These are phyloP conservation scores for Schizopygopsis malacanthus DNA, from an alignment of 2,797 vertebrate genomes.

Conservation along the genomic window DNA sequence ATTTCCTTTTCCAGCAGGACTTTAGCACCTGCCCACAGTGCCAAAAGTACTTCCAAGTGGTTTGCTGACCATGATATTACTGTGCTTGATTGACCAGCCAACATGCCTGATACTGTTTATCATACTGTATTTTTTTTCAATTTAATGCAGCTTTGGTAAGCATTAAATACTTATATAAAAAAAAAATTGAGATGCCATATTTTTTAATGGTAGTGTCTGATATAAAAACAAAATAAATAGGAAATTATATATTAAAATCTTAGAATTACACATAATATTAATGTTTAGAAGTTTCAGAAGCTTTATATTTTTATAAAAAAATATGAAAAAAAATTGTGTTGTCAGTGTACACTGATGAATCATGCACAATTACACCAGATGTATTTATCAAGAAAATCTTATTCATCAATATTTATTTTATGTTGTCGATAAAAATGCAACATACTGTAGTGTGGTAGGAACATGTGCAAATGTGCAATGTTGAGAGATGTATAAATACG, in stretches of 20 bases:
- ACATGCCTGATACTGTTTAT: too few species aligned
- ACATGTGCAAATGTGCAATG: not conserved
- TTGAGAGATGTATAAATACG: not conserved
- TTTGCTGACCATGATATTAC: too few species aligned
- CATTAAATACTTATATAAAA: not conserved
- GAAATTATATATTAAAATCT: not conserved
- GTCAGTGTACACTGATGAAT: not conserved
- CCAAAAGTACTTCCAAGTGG: too few species aligned
- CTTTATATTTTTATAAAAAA: not conserved
- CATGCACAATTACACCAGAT: not conserved
- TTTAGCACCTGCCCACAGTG: too few species aligned
- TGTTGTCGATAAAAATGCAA: not conserved
- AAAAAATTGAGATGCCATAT: not conserved
- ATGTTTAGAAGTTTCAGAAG: not conserved
- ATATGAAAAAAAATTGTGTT: not conserved
- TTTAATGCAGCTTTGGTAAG: not conserved
- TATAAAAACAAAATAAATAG: not conserved
- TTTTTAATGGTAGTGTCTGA: not conserved
- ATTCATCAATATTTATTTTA: not conserved
- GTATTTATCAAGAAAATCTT: not conserved
- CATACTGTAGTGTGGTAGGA: not conserved
- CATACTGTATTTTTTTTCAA: not conserved
- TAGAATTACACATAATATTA: not conserved
- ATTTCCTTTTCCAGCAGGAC: too few species aligned
- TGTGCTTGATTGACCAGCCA: too few species aligned